Conservation (phyloP, 2,888 invertebrate genomes). For the Cecidostiba fungosa region DNA sequence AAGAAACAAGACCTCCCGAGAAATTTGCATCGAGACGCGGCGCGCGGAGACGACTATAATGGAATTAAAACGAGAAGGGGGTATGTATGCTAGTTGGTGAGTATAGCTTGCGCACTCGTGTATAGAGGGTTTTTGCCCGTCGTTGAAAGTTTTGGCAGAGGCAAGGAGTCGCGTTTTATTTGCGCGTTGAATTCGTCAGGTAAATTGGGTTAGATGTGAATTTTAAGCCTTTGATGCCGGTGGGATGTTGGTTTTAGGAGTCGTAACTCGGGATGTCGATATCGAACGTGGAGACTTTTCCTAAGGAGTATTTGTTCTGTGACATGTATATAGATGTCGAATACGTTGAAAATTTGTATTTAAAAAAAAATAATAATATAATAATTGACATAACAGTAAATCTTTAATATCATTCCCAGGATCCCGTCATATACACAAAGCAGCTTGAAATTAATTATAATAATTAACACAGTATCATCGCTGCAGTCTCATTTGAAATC, state of each 20-base stretch:
- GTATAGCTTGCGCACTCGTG: neutral
- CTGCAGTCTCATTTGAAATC: neutral
- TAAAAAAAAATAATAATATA: no score
- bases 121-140: neutral
- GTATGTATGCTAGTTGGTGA: neutral
- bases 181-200: neutral
- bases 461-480: no score
- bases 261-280: neutral
- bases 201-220: neutral
- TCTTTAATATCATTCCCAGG: no score
- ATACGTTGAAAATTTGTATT: no score
- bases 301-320: no score
- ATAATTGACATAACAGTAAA: no score
- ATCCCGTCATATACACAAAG: no score
- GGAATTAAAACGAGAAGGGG: constrained; percentile 52
- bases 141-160: neutral
- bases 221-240: constrained; percentile 14
- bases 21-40: constrained; percentile 26
- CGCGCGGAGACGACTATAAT: constrained; percentile 30
- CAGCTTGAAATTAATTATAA: no score
- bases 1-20: constrained; percentile 18
- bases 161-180: constrained; percentile 22
- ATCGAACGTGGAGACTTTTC: neutral
- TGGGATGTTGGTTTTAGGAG: neutral
- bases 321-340: neutral